These are phyloP conservation scores for Oreochromis grahami DNA, from an alignment of 2,797 vertebrate species.

Conservation along the genomic window DNA sequence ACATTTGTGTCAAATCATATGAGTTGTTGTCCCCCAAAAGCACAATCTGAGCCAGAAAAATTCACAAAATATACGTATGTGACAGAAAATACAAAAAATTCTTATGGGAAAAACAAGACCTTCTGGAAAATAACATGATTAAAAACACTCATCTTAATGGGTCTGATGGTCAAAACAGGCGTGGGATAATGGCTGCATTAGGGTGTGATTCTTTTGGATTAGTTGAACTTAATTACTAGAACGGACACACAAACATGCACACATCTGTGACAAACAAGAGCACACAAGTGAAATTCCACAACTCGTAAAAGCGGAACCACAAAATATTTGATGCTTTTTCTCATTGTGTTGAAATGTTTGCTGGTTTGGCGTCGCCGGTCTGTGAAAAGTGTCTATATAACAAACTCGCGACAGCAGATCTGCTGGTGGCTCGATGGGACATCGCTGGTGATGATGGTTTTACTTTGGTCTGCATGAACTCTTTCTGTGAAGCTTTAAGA, in stretches of 20 bases:
- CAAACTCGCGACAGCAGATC: not conserved
- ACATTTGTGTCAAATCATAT: not conserved
- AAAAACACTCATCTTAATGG: not conserved
- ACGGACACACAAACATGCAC: not conserved
- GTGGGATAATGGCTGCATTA: not conserved
- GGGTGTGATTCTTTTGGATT: not conserved
- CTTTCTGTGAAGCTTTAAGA: not conserved
- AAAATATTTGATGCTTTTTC: not conserved
- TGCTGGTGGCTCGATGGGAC: not conserved
- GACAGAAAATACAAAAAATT: not conserved
- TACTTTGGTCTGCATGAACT: not conserved
- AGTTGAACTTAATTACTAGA: constrained; percentile 11
- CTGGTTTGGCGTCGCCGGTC: constrained; percentile 1
- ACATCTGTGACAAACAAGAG: not conserved
- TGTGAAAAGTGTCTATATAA: not conserved
- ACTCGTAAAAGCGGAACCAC: not conserved
- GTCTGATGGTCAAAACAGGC: not conserved
- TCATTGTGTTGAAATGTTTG: constrained; percentile 16
- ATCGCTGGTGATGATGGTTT: not conserved
- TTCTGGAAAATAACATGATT: not conserved
- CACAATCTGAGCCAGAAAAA: not conserved
- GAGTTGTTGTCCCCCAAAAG: not conserved
- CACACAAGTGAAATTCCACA: constrained; percentile 11
- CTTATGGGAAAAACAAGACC: not conserved
- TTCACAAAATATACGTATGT: not conserved